These are phyloP conservation scores for Heliothis peltigera DNA, from an alignment of 2,888 invertebrate genomes.

Conservation along the genomic window DNA sequence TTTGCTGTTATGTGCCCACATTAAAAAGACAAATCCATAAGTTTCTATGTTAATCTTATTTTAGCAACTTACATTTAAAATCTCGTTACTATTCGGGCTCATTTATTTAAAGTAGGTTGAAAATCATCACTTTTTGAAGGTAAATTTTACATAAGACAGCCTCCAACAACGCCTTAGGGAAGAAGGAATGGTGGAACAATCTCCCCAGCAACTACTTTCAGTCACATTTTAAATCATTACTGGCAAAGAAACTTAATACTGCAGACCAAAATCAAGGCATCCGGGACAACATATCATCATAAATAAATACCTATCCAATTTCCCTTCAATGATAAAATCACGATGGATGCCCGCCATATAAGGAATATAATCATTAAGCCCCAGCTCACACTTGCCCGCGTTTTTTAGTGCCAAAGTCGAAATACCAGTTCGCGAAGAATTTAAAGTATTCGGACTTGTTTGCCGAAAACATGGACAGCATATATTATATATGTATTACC, in stretches of 20 bases:
- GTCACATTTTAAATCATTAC: not conserved
- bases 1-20: too few relatives aligned
- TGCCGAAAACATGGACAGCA: constrained; percentile 51
- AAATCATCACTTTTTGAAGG: too few relatives aligned
- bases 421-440: constrained; percentile 63
- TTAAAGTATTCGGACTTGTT: constrained; percentile 66
- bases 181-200: too few relatives aligned
- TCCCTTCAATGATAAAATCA: not conserved
- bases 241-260: not conserved
- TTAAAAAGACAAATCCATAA: too few relatives aligned
- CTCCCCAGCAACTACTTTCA: too few relatives aligned
- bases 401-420: constrained; percentile 48
- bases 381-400: constrained; percentile 40
- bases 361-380: constrained; percentile 29
- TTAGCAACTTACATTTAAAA: too few relatives aligned
- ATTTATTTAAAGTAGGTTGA: too few relatives aligned
- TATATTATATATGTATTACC: constrained; percentile 63
- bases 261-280: not conserved
- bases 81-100: too few relatives aligned
- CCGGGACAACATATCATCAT: not conserved
- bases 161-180: too few relatives aligned
- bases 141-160: too few relatives aligned
- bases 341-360: constrained; percentile 6
- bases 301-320: not conserved
- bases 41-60: too few relatives aligned